Evolutionary conservation across 2,888 invertebrate genomes (phyloP).

Genomic region (Tipula vernalis): DNA sequence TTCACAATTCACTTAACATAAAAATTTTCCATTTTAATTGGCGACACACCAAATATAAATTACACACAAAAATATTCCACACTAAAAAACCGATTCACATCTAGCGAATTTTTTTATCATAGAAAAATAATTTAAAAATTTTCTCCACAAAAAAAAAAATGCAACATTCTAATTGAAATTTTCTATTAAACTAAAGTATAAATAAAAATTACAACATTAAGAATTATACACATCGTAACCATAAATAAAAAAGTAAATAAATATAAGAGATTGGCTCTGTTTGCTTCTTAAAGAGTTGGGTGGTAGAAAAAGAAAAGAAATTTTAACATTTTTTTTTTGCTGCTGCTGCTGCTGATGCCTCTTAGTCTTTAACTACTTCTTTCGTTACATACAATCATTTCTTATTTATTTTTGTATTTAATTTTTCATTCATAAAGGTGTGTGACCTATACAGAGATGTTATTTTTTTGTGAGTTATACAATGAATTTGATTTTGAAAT

Average conservation of each 20-base stretch:
- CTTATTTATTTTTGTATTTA: background rate
- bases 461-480: background rate
- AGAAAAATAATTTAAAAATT: background rate
- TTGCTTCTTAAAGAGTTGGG: background rate
- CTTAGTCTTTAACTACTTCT: background rate
- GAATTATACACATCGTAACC: background rate
- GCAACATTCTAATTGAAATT: background rate
- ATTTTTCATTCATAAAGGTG: background rate
- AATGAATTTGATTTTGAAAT: background rate
- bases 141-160: background rate
- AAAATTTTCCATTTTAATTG: background rate
- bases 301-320: background rate
- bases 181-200: background rate
- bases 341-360: background rate
- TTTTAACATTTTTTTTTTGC: background rate
- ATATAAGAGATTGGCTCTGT: background rate
- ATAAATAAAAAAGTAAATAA: background rate
- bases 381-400: background rate
- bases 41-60: background rate
- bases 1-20: background rate
- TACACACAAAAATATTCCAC: background rate
- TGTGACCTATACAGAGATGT: background rate
- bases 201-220: background rate
- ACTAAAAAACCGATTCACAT: background rate
- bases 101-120: background rate